Evolutionary conservation across 1,140 invertebrate genomes (phyloP).

Genomic region (Oedothorax gibbosus): DNA sequence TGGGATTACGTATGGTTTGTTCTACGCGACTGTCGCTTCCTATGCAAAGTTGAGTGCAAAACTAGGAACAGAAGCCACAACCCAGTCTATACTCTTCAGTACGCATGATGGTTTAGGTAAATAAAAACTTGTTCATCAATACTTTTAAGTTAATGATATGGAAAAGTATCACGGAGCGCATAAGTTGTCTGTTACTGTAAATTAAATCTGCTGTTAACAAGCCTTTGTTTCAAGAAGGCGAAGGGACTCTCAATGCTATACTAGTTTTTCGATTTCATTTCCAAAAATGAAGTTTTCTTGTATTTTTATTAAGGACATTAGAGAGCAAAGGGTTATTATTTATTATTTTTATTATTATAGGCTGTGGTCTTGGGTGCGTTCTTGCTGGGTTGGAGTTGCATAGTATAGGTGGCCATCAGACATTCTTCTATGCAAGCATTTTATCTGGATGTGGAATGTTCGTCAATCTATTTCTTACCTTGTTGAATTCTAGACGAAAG

Average conservation of each 20-base stretch:
- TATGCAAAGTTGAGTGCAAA: constrained; percentile 88
- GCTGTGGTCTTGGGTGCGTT: constrained; percentile 7
- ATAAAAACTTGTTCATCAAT: neutral
- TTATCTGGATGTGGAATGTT: neutral
- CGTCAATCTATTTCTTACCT: neutral
- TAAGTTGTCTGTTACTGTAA: neutral
- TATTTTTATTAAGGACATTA: no score
- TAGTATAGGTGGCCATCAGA: neutral
- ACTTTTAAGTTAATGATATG: neutral
- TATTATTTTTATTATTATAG: neutral
- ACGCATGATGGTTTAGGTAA: constrained; percentile 60
- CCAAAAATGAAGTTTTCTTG: neutral
- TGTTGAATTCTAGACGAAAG: neutral
- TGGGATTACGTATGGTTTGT: constrained; percentile 89
- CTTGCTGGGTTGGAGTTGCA: constrained; percentile 14
- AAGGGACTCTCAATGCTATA: neutral
- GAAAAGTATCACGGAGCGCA: neutral
- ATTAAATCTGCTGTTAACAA: neutral
- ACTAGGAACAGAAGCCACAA: constrained; percentile 84
- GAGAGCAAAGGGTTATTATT: no score
- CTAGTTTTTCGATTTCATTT: neutral
- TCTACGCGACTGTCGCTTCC: constrained; percentile 87
- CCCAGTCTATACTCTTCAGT: constrained; percentile 74
- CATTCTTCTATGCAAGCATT: constrained; percentile 26
- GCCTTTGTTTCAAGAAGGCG: neutral